Conservation (phyloP, 2,113 vertebrate species). For the Perognathus longimembris region DNA sequence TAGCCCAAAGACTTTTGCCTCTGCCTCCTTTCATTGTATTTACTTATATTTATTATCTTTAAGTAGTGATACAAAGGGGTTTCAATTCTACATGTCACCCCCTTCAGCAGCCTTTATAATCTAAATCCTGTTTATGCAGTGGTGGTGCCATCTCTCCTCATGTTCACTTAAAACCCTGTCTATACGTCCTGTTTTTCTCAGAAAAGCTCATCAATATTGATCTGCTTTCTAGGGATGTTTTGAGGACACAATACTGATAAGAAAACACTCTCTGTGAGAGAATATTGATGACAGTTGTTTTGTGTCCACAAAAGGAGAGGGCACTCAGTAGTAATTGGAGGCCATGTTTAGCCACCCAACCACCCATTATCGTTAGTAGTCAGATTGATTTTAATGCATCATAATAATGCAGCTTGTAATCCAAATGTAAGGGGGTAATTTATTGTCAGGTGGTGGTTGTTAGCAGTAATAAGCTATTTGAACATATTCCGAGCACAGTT, state of each 20-base stretch:
- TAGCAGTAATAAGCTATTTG: conserved; percentile 65
- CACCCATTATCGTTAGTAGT: conserved; percentile 52
- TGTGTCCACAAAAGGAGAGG: conserved; percentile 66
- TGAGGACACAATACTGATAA: conserved; percentile 67
- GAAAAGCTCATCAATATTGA: conserved; percentile 55
- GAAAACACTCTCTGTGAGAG: conserved; percentile 59
- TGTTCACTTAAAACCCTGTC: conserved; percentile 62
- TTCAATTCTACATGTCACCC: too few relatives aligned
- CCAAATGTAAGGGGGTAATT: conserved; percentile 42
- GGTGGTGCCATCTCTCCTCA: neutral
- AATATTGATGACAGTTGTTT: conserved; percentile 73
- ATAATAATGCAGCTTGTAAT: conserved; percentile 56
- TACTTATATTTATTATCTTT: too few relatives aligned
- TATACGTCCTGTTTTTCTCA: conserved; percentile 46
- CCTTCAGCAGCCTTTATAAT: conserved; percentile 9
- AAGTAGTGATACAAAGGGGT: too few relatives aligned
- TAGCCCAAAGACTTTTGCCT: conserved; percentile 15
- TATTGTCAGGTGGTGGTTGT: conserved; percentile 62
- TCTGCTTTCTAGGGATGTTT: conserved; percentile 66
- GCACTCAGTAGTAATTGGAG: conserved; percentile 60
- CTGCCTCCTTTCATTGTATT: neutral
- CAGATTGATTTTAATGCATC: conserved; percentile 69
- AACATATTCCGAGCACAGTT: conserved; percentile 46
- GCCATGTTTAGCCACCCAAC: conserved; percentile 60
- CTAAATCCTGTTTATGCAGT: conserved; percentile 36